phyloP scores from a whole-genome alignment of 2,797 vertebrate genomes.

The Micromesistius poutassou region DNA sequence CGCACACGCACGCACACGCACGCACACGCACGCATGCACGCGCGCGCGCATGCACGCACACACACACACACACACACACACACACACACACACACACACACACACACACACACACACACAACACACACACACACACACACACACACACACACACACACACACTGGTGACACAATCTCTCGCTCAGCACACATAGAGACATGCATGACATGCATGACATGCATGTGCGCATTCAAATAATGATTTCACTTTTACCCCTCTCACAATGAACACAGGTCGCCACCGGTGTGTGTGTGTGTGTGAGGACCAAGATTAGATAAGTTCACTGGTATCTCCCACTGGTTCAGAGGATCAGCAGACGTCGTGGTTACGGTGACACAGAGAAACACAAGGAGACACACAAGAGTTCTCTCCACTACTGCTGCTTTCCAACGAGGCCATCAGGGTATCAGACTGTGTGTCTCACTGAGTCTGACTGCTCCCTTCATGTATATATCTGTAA shows the following conservation, averaged over 20 bases:
- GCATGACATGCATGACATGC: background rate
- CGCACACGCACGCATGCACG: too few relatives aligned
- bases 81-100: background rate
- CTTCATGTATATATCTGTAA: conserved; percentile 8
- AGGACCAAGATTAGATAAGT: background rate
- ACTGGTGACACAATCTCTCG: conserved; percentile 1
- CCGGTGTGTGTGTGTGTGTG: background rate
- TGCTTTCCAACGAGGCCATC: background rate
- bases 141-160: too few relatives aligned
- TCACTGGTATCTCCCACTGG: conserved; percentile 10
- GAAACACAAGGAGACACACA: too few relatives aligned
- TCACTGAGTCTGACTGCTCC: background rate
- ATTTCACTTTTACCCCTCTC: too few relatives aligned
- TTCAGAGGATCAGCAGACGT: conserved; percentile 1
- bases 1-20: conserved; percentile 8
- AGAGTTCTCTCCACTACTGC: conserved; percentile 10
- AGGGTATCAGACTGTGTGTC: background rate
- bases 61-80: background rate
- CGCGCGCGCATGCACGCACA: background rate
- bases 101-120: too few relatives aligned
- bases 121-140: too few relatives aligned
- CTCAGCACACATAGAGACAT: background rate
- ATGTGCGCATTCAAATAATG: background rate
- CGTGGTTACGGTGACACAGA: too few relatives aligned
- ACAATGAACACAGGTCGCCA: background rate